phyloP scores from a whole-genome alignment of 2,797 vertebrate genomes.

The Cyclopterus lumpus region DNA sequence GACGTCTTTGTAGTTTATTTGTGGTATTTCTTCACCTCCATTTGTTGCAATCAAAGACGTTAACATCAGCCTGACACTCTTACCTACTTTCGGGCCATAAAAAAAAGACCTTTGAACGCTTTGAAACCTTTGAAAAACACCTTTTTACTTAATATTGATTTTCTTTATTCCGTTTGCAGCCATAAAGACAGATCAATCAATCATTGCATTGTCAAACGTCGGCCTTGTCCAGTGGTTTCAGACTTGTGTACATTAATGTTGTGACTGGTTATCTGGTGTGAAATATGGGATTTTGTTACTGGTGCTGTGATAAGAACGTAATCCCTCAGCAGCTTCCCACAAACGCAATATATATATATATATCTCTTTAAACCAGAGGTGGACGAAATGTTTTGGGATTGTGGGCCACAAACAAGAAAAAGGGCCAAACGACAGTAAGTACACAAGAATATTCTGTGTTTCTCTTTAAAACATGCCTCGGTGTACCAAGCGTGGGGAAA shows the following conservation, averaged over 20 bases:
- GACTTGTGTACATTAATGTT: not conserved
- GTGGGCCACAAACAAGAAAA: too few species aligned
- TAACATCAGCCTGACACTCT: not conserved
- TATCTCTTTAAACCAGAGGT: not conserved
- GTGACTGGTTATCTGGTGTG: not conserved
- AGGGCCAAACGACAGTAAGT: too few species aligned
- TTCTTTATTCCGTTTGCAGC: not conserved
- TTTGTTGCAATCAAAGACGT: not conserved
- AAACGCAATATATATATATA: too few species aligned
- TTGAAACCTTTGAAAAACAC: too few species aligned
- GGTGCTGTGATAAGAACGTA: not conserved
- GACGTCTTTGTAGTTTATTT: not conserved
- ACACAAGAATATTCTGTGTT: too few species aligned
- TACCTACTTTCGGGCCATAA: not conserved
- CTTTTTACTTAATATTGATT: not conserved
- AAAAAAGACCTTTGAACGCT: too few species aligned
- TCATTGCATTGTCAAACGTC: too few species aligned
- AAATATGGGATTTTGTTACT: not conserved
- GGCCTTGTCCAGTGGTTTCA: too few species aligned
- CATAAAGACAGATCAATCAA: not conserved
- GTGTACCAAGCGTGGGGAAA: too few species aligned
- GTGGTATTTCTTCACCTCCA: not conserved
- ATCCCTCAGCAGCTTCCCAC: conserved; percentile 4
- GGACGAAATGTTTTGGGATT: too few species aligned
- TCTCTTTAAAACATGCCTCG: too few species aligned